Evolutionary conservation across 2,888 invertebrate genomes (phyloP).

Genomic region (Macrosiphum euphorbiae): DNA sequence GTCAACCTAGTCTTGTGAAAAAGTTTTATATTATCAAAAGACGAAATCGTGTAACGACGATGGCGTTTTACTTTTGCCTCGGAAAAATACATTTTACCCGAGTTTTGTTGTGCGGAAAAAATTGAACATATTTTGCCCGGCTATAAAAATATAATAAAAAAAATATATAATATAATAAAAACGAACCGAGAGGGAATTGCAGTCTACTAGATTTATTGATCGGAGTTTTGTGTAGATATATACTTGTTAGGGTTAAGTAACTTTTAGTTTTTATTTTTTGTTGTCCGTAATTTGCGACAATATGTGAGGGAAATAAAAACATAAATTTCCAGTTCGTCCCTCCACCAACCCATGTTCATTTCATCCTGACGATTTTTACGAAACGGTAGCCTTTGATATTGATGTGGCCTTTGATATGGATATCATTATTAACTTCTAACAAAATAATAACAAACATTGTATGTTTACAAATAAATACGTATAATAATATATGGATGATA

Average conservation of each 20-base stretch:
- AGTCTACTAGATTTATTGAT: slow-evolving; percentile 51
- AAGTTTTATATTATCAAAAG: slow-evolving; percentile 58
- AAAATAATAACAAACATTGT: background rate
- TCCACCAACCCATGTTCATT: background rate
- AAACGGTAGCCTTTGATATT: background rate
- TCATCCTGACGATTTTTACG: background rate
- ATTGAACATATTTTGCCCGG: slow-evolving; percentile 49
- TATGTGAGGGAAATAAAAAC: slow-evolving; percentile 53
- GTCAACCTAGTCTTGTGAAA: slow-evolving; percentile 57
- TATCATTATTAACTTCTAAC: background rate
- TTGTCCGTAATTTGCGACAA: slow-evolving; percentile 47
- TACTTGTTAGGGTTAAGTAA: slow-evolving; percentile 48
- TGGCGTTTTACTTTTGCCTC: slow-evolving; percentile 44
- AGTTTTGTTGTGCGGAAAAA: slow-evolving; percentile 50
- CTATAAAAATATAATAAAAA: slow-evolving; percentile 57
- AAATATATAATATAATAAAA: slow-evolving; percentile 48
- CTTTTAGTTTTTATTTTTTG: slow-evolving; percentile 34
- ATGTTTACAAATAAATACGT: background rate
- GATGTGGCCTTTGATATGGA: background rate
- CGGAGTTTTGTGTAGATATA: slow-evolving; percentile 11
- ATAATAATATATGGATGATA: background rate
- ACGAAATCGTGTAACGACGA: slow-evolving; percentile 55
- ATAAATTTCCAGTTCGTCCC: slow-evolving; percentile 31
- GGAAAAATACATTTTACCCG: slow-evolving; percentile 33
- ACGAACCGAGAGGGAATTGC: slow-evolving; percentile 41